Evolutionary conservation across 2,797 vertebrate genomes (phyloP).

Genomic region (Sebastes matsubarae): DNA sequence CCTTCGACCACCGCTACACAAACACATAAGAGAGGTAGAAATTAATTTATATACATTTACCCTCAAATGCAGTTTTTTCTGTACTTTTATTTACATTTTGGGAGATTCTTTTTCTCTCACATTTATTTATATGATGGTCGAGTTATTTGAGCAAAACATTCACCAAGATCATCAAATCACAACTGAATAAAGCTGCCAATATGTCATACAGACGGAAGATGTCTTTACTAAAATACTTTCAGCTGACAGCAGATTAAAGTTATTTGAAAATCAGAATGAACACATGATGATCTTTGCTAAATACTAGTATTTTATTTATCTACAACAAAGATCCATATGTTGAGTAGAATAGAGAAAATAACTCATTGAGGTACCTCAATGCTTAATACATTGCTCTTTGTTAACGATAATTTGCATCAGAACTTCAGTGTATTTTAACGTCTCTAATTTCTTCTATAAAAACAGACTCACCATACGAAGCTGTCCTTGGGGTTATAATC

Average conservation of each 20-base stretch:
- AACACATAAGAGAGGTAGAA: neutral
- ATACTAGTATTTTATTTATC: too few species aligned
- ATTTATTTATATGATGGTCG: too few species aligned
- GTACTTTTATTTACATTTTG: neutral
- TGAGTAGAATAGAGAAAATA: too few species aligned
- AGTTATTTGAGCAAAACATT: neutral
- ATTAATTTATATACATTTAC: neutral
- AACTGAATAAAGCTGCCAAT: rapidly evolving
- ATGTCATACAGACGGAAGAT: neutral
- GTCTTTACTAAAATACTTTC: too few species aligned
- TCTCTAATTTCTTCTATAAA: neutral
- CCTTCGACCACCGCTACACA: constrained; percentile 89
- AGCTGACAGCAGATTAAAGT: too few species aligned
- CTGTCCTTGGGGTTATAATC: constrained; percentile 64
- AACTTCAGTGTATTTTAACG: neutral
- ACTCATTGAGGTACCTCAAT: too few species aligned
- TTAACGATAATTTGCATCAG: neutral
- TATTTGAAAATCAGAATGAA: too few species aligned
- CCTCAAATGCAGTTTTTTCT: neutral
- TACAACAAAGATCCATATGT: too few species aligned
- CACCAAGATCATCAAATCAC: neutral
- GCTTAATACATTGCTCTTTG: neutral
- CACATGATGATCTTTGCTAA: too few species aligned
- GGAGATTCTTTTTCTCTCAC: too few species aligned
- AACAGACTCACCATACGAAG: constrained; percentile 71